Percentiles rank a stretch among this genome's conserved stretches.
Evolutionary conservation across 2,888 invertebrate genomes (phyloP).

Genomic region (Brenthis hecate): DNA sequence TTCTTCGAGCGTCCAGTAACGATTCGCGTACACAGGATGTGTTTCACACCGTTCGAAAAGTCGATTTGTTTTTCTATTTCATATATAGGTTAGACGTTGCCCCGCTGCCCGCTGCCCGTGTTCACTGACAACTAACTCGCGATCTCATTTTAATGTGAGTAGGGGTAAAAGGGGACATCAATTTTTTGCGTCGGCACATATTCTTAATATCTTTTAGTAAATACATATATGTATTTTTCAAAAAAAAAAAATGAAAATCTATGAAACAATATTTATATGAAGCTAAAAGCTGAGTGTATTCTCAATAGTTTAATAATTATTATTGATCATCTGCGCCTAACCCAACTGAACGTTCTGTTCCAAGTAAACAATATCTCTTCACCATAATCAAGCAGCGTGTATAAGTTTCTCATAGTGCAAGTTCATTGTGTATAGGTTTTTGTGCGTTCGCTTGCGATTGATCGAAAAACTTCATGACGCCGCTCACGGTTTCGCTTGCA

Average conservation of each 20-base stretch:
- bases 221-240: too few relatives aligned
- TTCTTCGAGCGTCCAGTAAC: conserved; percentile 45
- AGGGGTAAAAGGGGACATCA: conserved; percentile 14
- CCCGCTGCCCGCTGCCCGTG: conserved; percentile 17
- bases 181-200: conserved; percentile 1
- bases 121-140: conserved; percentile 24
- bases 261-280: too few relatives aligned
- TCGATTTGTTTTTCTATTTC: conserved; percentile 12
- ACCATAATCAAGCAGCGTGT: conserved; percentile 49
- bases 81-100: background rate
- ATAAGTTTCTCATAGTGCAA: conserved; percentile 51
- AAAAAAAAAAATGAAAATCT: too few relatives aligned
- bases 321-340: too few relatives aligned
- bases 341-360: background rate
- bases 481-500: conserved; percentile 69
- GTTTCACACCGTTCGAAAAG: conserved; percentile 26
- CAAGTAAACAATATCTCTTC: too few relatives aligned
- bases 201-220: conserved; percentile 6
- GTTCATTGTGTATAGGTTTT: conserved; percentile 71
- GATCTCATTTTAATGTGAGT: conserved; percentile 1
- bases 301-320: too few relatives aligned
- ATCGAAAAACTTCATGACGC: conserved; percentile 53
- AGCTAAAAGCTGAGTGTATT: too few relatives aligned
- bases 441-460: conserved; percentile 57
- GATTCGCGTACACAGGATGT: conserved; percentile 20